Evolutionary conservation across 2,113 vertebrate species (phyloP).

Genomic region (Nannobrachium achirus): DNA sequence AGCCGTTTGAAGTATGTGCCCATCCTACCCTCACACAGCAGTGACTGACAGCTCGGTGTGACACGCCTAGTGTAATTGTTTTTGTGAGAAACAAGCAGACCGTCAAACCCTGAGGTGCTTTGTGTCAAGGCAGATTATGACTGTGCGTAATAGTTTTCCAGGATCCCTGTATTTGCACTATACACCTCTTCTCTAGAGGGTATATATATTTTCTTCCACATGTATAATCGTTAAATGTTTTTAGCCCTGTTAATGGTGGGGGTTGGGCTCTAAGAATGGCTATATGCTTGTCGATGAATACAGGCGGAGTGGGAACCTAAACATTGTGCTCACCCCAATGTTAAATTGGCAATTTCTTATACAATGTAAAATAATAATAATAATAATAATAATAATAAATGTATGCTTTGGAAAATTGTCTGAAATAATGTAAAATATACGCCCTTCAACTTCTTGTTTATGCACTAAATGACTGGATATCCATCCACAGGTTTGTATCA

Average conservation of each 20-base stretch:
- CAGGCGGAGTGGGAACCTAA: no score
- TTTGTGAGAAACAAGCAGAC: constrained; percentile 13
- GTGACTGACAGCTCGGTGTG: constrained; percentile 20
- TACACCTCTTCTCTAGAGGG: no score
- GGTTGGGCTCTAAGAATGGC: no score
- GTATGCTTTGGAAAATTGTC: no score
- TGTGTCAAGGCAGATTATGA: constrained; percentile 8
- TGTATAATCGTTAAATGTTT: background rate
- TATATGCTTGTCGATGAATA: no score
- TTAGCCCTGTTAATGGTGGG: background rate
- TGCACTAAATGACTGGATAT: no score
- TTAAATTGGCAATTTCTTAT: no score
- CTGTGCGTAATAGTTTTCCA: constrained; percentile 34
- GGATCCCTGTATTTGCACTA: rapidly evolving
- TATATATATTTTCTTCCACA: background rate
- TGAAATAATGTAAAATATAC: background rate
- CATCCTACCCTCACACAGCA: constrained; percentile 19
- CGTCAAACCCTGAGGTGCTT: constrained; percentile 20
- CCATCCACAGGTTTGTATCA: no score
- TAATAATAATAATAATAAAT: no score
- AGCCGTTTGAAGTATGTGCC: constrained; percentile 39
- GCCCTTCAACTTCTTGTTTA: background rate
- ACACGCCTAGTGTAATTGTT: constrained; percentile 71
- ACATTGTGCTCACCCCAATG: no score
- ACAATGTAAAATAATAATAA: no score